phyloP scores from a whole-genome alignment of 2,888 invertebrate species.

The Euzophera pinguis region DNA sequence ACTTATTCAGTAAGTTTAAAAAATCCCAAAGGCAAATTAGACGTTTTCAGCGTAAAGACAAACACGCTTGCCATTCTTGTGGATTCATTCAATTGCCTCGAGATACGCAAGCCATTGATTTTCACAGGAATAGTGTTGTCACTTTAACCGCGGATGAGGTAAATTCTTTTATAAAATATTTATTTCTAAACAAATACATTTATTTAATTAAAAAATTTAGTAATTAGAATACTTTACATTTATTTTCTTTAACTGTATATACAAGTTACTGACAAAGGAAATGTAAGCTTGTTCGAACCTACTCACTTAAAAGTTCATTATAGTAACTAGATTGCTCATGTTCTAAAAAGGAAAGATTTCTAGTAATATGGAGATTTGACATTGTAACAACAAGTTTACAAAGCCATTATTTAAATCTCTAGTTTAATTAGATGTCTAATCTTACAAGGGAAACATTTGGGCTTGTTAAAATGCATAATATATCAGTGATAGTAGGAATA shows the following conservation, averaged over 20 bases:
- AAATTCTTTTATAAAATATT: not conserved
- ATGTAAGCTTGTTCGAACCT: not conserved
- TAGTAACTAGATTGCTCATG: not conserved
- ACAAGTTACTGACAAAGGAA: not conserved
- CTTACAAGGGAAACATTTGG: not conserved
- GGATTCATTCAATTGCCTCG: slow-evolving; percentile 30
- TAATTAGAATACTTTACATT: not conserved
- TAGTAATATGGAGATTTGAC: slow-evolving; percentile 1
- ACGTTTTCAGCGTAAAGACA: slow-evolving; percentile 29
- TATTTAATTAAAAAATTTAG: not conserved
- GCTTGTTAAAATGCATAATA: not conserved
- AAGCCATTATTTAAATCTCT: not conserved
- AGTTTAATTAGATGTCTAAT: not conserved
- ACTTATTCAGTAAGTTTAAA: not conserved
- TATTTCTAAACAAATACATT: not conserved
- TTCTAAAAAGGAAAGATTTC: not conserved
- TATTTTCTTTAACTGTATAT: too few relatives aligned
- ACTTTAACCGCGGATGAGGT: slow-evolving; percentile 1
- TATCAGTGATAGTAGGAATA: slow-evolving; percentile 33
- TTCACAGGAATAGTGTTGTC: slow-evolving; percentile 36
- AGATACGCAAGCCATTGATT: slow-evolving; percentile 29
- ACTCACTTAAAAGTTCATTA: not conserved
- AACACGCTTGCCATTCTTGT: slow-evolving; percentile 36
- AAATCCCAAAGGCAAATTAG: slow-evolving; percentile 36
- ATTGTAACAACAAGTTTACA: not conserved